A percentile compares a stretch with the other conserved stretches of the same genome.
Evolutionary conservation across 1,140 invertebrate genomes (phyloP).

Genomic region (Drosophila pseudoananassae): DNA sequence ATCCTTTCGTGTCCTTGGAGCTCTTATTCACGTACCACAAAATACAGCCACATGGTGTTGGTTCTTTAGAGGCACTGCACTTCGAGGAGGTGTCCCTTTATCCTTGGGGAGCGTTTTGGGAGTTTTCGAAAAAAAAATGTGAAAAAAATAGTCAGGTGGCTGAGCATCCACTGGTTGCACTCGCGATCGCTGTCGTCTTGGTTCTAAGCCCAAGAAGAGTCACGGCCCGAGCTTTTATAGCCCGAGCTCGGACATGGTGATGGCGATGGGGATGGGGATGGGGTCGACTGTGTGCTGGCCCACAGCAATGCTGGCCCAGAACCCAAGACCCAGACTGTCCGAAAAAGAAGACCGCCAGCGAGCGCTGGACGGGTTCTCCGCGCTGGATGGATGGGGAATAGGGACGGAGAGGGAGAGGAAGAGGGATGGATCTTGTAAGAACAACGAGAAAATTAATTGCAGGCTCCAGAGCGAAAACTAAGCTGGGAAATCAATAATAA

Average conservation of each 20-base stretch:
- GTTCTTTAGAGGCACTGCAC: slow-evolving; percentile 7
- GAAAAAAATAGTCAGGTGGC: slow-evolving; percentile 10
- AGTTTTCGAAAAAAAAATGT: slow-evolving; percentile 13
- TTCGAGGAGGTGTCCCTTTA: slow-evolving; percentile 6
- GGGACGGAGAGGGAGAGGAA: not conserved
- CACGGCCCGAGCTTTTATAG: slow-evolving; percentile 66
- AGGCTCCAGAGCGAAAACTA: slow-evolving; percentile 66
- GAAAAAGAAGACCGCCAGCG: slow-evolving; percentile 22
- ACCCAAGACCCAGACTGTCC: slow-evolving; percentile 19
- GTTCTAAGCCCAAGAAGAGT: slow-evolving; percentile 71
- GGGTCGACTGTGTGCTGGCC: slow-evolving; percentile 23
- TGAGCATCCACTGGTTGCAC: slow-evolving; percentile 11
- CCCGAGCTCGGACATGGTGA: not conserved
- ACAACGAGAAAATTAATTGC: slow-evolving; percentile 79
- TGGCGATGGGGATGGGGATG: slow-evolving; percentile 25
- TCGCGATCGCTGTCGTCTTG: slow-evolving; percentile 68
- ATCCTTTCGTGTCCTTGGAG: not conserved
- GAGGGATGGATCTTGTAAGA: slow-evolving; percentile 19
- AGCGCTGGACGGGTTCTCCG: slow-evolving; percentile 36
- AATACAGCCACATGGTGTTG: slow-evolving; percentile 50
- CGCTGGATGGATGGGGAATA: no score
- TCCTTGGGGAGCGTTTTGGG: slow-evolving; percentile 8
- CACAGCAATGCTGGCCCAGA: slow-evolving; percentile 50
- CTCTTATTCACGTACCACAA: slow-evolving; percentile 55
- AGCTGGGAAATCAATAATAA: slow-evolving; percentile 81